Evolutionary conservation across 2,797 vertebrate genomes (phyloP).

Genomic region (Aeoliscus strigatus): DNA sequence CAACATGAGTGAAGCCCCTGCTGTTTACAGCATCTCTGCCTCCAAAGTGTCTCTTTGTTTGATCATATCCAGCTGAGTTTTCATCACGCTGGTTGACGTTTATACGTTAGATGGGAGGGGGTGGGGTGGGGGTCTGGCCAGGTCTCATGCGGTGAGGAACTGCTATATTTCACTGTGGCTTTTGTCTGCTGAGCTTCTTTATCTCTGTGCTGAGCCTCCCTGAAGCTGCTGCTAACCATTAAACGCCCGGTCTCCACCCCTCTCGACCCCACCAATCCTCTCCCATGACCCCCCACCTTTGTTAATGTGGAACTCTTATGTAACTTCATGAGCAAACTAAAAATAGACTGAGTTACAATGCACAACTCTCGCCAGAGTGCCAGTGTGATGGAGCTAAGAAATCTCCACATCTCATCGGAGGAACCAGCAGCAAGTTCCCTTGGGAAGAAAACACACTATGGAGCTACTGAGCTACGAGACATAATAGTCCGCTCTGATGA

Average conservation of each 20-base stretch:
- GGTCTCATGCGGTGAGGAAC: constrained; percentile 30
- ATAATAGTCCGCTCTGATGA: too few species aligned
- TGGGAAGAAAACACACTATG: too few species aligned
- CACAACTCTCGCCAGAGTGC: too few species aligned
- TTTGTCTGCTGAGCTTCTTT: constrained; percentile 47
- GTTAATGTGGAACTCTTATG: constrained; percentile 56
- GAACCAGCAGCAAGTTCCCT: too few species aligned
- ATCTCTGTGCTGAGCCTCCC: constrained; percentile 36
- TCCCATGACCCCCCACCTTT: constrained; percentile 55
- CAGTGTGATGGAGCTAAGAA: too few species aligned
- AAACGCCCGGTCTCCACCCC: constrained; percentile 37
- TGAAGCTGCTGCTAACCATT: constrained; percentile 27
- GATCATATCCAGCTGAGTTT: constrained; percentile 49
- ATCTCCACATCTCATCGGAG: constrained; percentile 29
- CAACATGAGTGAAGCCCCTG: constrained; percentile 44
- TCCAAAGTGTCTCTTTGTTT: constrained; percentile 31
- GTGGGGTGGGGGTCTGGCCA: too few species aligned
- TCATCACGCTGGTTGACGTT: constrained; percentile 54
- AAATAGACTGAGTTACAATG: too few species aligned
- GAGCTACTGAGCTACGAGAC: too few species aligned
- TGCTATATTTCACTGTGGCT: constrained; percentile 41
- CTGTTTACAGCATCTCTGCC: constrained; percentile 38
- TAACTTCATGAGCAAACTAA: constrained; percentile 52
- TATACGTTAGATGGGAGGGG: constrained; percentile 38
- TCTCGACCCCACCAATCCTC: constrained; percentile 28